Percentiles rank a stretch among this genome's conserved stretches.
These are phyloP conservation scores for Drosophila meridionalis DNA, from an alignment of 2,888 invertebrate genomes.

Conservation along the genomic window DNA sequence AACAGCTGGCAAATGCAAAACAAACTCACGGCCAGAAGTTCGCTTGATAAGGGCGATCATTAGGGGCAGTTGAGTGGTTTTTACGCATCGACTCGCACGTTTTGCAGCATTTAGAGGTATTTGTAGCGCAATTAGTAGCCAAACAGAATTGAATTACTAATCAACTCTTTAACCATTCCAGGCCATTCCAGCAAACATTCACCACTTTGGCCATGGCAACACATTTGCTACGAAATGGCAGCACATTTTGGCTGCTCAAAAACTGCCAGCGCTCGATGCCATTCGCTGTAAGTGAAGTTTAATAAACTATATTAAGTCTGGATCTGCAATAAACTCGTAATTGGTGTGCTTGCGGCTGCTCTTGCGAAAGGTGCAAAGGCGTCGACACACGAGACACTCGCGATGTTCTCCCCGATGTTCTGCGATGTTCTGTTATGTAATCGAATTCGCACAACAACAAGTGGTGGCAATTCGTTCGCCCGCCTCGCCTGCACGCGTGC, in stretches of 20 bases:
- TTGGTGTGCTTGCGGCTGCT: not conserved
- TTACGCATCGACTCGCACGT: slow-evolving; percentile 9
- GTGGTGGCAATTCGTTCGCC: slow-evolving; percentile 11
- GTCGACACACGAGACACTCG: slow-evolving; percentile 8
- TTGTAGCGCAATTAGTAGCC: not conserved
- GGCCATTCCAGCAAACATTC: slow-evolving; percentile 12
- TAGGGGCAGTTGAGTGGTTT: slow-evolving; percentile 38
- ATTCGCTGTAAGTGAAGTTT: slow-evolving; percentile 44
- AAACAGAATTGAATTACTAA: not conserved
- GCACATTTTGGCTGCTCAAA: slow-evolving; percentile 65
- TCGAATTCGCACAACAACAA: slow-evolving; percentile 42
- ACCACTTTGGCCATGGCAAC: slow-evolving; percentile 69
- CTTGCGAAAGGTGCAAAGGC: not conserved
- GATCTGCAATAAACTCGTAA: not conserved
- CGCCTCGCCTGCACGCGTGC: slow-evolving; percentile 9
- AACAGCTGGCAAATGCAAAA: slow-evolving; percentile 59
- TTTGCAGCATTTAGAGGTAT: slow-evolving; percentile 47
- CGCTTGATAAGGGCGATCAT: slow-evolving; percentile 55
- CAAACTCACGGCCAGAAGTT: slow-evolving; percentile 44
- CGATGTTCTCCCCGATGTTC: slow-evolving; percentile 17
- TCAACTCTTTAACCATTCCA: slow-evolving; percentile 4
- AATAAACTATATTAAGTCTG: not conserved
- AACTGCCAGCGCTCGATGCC: slow-evolving; percentile 63
- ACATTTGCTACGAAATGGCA: slow-evolving; percentile 74
- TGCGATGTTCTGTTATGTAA: slow-evolving; percentile 59